Evolutionary conservation across 2,797 vertebrate species (phyloP), one percentile per base, ranked within the genome.

Genomic region (Myoxocephalus aenaeus): DNA sequence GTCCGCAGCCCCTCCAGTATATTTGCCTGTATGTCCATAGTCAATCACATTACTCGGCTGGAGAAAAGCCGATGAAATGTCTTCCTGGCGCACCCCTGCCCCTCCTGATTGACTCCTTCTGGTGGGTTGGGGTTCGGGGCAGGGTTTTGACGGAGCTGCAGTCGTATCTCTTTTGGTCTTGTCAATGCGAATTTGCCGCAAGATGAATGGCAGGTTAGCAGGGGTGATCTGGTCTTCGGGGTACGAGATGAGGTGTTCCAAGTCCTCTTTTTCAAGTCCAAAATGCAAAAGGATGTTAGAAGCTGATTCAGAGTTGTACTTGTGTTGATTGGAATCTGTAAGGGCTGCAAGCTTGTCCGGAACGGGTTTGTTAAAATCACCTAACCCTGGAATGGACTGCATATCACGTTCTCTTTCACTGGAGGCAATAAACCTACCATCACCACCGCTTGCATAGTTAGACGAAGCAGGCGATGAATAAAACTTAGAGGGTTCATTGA

Each of bases 171-270:
- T 95, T 42, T 95, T 94, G 73, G 93, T 79, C 93, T 99, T 99
- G 5, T 97, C 90, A 14, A 96, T 87, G 36, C 96, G 95, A 70
- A 98, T 99, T 85, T 99, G 96, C 32, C 96, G 92, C 77, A 99
- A 92, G 89, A 98, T 98, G 50, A 96, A 95, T 0, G 98, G 98
- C 89, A 99, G 94, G 90, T 98, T 99, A 75, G 96, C 95, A 1
- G 98, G 97, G 0, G 98, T 99, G 22, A 99, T 90, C 82, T 98
- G 96, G 53, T 99, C 96, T 44, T 99, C 98, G 0, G 98, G 96
- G 65, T 97, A 99, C 40, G 96, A 95, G 67, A 97, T 97, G 20
- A 98, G 96, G 79, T 97, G 95, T 83, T 98, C 97, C 79, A 99
- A 87, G 71, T 99, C 98, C 65, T 99, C 98, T 51, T 97, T 97